Percentiles rank a stretch among this genome's conserved stretches.
Evolutionary conservation across 2,797 vertebrate species (phyloP).

Genomic region (Syndactyla subalaris): DNA sequence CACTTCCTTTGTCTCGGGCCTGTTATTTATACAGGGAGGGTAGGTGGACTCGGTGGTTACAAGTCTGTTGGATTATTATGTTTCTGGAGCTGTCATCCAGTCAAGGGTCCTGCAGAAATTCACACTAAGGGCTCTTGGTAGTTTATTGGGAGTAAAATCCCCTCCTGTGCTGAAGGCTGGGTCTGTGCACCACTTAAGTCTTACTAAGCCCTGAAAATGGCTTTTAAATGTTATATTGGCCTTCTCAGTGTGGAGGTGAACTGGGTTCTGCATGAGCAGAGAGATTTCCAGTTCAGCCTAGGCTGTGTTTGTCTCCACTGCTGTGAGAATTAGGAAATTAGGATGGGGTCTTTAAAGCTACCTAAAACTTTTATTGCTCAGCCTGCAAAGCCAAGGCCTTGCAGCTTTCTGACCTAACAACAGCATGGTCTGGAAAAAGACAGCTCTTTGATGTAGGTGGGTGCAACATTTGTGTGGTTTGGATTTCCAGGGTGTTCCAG

Average conservation of each 20-base stretch:
- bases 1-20: conserved; percentile 52
- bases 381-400: not conserved
- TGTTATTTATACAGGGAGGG: conserved; percentile 13
- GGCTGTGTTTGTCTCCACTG: not conserved
- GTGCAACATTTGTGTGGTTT: conserved; percentile 22
- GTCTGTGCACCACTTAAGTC: not conserved
- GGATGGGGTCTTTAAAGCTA: not conserved
- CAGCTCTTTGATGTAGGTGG: conserved; percentile 26
- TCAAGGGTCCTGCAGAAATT: conserved; percentile 37
- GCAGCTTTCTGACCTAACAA: not conserved
- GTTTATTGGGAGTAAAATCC: not conserved
- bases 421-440: not conserved
- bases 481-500: conserved; percentile 40
- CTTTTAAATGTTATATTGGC: conserved; percentile 4
- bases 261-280: not conserved
- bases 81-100: conserved; percentile 36
- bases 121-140: not conserved
- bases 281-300: not conserved
- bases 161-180: not conserved
- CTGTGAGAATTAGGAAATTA: not conserved
- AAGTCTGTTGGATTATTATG: conserved; percentile 22
- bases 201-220: conserved; percentile 9
- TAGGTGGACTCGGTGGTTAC: conserved; percentile 32
- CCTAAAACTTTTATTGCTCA: not conserved
- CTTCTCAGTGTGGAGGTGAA: not conserved